Percentiles rank a stretch among this genome's conserved stretches.
Evolutionary conservation across 2,113 vertebrate genomes (phyloP).

Genomic region (Astatoreochromis straeleni): DNA sequence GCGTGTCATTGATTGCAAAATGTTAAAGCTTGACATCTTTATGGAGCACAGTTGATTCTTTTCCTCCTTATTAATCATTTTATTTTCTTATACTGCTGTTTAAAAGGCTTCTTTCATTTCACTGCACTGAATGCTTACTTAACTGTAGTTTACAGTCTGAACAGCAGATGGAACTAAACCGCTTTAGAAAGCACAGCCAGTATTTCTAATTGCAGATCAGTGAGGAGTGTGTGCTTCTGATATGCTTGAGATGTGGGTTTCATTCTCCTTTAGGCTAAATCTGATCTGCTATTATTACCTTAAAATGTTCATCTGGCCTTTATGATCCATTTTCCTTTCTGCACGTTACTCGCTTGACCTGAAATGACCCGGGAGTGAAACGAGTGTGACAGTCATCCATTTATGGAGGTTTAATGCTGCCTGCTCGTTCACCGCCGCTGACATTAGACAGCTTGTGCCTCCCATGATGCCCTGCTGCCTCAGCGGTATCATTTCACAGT

Average conservation of each 20-base stretch:
- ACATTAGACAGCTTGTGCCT: background rate
- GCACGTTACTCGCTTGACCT: background rate
- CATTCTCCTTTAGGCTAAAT: background rate
- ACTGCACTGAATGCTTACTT: background rate
- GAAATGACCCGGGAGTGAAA: background rate
- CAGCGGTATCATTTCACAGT: slow-evolving; percentile 3
- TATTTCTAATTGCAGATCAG: background rate
- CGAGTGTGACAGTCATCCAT: background rate
- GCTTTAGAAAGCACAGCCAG: background rate
- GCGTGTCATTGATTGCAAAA: background rate
- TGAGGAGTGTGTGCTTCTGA: background rate
- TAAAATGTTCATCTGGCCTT: background rate
- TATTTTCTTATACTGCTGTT: background rate
- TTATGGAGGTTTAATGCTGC: background rate
- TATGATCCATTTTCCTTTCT: background rate
- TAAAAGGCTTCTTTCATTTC: background rate
- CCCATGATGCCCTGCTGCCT: slow-evolving; percentile 8
- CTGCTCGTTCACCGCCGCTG: background rate
- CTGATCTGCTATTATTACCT: background rate
- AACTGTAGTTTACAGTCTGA: slow-evolving; percentile 14
- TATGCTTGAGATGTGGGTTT: background rate
- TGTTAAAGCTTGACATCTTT: background rate
- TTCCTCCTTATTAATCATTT: background rate
- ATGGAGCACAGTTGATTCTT: background rate
- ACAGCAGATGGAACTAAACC: slow-evolving; percentile 59